These are phyloP conservation scores for Distichodus sexfasciatus DNA, from an alignment of 2,797 vertebrate genomes.

Conservation along the genomic window DNA sequence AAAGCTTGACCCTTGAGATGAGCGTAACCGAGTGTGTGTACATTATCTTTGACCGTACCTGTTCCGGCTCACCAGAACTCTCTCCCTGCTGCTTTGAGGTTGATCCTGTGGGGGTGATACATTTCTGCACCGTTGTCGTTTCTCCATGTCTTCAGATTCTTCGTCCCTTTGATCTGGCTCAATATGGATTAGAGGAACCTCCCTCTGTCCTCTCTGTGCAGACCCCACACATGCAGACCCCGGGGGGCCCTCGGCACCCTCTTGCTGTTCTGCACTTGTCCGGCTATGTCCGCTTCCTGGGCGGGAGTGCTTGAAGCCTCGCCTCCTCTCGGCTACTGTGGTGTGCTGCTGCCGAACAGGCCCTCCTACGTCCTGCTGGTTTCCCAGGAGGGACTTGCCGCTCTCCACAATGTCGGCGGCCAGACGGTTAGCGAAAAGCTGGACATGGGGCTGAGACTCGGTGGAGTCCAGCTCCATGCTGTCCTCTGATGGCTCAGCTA, in stretches of 20 bases:
- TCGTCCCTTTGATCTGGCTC: constrained; percentile 88
- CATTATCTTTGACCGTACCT: constrained; percentile 67
- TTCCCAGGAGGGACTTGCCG: constrained; percentile 73
- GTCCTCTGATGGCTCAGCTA: constrained; percentile 74
- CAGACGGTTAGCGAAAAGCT: constrained; percentile 78
- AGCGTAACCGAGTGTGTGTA: constrained; percentile 1
- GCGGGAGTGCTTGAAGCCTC: constrained; percentile 64
- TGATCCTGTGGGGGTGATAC: constrained; percentile 58
- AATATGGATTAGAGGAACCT: constrained; percentile 95
- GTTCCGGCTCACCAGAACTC: constrained; percentile 51
- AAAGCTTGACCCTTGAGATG: not conserved
- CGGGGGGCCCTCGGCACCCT: constrained; percentile 30
- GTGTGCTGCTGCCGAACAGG: constrained; percentile 47
- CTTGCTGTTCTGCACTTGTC: constrained; percentile 64
- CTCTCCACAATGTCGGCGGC: constrained; percentile 81
- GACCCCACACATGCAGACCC: constrained; percentile 49
- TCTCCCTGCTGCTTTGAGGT: constrained; percentile 53
- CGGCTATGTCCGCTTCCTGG: constrained; percentile 57
- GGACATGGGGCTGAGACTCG: constrained; percentile 74
- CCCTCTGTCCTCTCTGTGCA: constrained; percentile 69
- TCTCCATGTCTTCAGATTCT: constrained; percentile 50
- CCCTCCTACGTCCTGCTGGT: constrained; percentile 72
- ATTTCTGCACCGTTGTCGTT: constrained; percentile 48
- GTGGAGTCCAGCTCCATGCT: constrained; percentile 70
- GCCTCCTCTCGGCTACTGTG: constrained; percentile 68